These are phyloP conservation scores for Netta rufina DNA, from an alignment of 2,797 vertebrate species.

Conservation along the genomic window DNA sequence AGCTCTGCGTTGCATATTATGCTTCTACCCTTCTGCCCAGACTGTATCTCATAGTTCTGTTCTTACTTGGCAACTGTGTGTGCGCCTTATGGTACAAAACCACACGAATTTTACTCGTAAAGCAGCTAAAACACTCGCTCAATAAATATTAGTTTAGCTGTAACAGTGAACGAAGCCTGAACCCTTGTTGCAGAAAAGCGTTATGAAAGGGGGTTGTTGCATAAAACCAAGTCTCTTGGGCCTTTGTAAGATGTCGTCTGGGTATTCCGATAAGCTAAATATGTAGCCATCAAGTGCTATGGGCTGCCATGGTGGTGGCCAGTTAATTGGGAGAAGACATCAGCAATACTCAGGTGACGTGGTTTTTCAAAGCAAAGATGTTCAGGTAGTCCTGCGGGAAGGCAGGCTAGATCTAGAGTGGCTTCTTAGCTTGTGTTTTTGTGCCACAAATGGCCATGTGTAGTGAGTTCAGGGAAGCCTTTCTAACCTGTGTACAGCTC, in stretches of 20 bases:
- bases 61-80: not conserved
- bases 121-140: not conserved
- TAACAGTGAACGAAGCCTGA: not conserved
- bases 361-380: not conserved
- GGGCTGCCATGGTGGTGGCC: not conserved
- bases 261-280: not conserved
- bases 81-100: not conserved
- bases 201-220: slow-evolving; percentile 1
- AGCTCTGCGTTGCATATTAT: not conserved
- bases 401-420: not conserved
- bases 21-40: not conserved
- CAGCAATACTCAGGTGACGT: rapidly evolving
- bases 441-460: not conserved
- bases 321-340: not conserved
- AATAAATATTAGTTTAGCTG: not conserved
- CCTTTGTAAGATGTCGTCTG: not conserved
- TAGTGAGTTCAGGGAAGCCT: not conserved
- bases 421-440: not conserved
- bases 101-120: not conserved
- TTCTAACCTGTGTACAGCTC: not conserved
- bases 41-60: not conserved
- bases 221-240: not conserved
- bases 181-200: not conserved
- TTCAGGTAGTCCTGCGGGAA: not conserved
- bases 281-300: not conserved